phyloP scores from a whole-genome alignment of 2,888 invertebrate species.

The Phaonia tiefii region DNA sequence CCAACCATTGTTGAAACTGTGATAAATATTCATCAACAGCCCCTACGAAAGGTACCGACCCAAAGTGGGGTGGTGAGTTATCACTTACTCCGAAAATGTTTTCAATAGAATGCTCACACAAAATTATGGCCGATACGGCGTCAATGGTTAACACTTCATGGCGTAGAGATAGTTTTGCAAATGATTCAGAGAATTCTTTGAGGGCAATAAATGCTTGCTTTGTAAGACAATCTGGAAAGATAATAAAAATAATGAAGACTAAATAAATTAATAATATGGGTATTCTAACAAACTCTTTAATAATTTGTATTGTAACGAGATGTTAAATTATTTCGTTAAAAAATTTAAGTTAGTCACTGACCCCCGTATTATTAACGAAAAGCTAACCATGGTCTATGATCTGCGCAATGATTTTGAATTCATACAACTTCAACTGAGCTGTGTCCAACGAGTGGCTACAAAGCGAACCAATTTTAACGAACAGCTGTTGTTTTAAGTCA shows the following conservation, averaged over 20 bases:
- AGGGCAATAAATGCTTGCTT: constrained; percentile 75
- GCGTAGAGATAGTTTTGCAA: constrained; percentile 78
- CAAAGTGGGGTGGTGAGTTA: constrained; percentile 72
- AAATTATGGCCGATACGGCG: constrained; percentile 75
- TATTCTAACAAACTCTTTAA: no score
- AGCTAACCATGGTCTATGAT: no score
- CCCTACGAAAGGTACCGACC: constrained; percentile 72
- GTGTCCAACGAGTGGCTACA: no score
- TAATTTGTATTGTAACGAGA: no score
- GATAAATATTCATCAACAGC: constrained; percentile 75
- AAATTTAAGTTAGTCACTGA: no score
- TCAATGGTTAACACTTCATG: constrained; percentile 75
- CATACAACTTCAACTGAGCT: no score
- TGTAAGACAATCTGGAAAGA: constrained; percentile 74
- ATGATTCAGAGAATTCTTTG: constrained; percentile 78
- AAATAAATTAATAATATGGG: no score
- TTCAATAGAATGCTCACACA: constrained; percentile 76
- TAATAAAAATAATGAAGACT: neutral
- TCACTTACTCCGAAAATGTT: constrained; percentile 72
- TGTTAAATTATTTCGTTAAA: no score
- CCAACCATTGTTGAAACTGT: constrained; percentile 75
- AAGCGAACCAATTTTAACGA: no score
- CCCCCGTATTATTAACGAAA: no score
- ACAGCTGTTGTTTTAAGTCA: no score
- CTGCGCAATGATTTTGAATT: no score